These are phyloP conservation scores for Ariopsis seemanni DNA, from an alignment of 2,113 vertebrate genomes.

Conservation along the genomic window DNA sequence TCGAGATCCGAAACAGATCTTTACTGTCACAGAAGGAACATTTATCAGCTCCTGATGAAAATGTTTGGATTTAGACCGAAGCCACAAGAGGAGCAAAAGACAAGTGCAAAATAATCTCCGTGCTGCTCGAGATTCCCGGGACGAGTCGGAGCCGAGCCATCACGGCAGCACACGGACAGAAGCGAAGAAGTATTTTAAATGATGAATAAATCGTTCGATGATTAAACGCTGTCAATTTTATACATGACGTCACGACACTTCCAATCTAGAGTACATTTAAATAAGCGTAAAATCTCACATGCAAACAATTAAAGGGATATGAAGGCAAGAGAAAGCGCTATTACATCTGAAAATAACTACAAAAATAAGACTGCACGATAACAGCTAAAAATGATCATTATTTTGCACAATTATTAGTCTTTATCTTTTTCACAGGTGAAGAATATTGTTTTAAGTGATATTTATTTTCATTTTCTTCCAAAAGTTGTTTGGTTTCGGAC, in stretches of 20 bases:
- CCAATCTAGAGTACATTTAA: neutral
- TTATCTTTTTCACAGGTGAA: no score
- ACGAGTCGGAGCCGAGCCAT: neutral
- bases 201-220: no score
- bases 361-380: neutral
- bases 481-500: no score
- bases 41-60: slow-evolving; percentile 26
- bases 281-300: no score
- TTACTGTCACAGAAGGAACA: slow-evolving; percentile 32
- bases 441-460: no score
- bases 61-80: neutral
- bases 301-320: neutral
- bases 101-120: neutral
- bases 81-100: slow-evolving; percentile 15
- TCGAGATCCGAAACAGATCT: slow-evolving; percentile 3
- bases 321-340: neutral
- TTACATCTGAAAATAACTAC: neutral
- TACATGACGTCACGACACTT: neutral
- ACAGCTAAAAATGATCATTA: neutral
- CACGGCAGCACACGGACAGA: neutral
- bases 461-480: no score
- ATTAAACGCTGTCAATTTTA: neutral
- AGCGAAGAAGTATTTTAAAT: neutral
- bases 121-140: neutral
- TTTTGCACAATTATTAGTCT: no score